Evolutionary conservation across 53 echinoderm and acorn worm species (phyloP).

Genomic region (Temnopleurus reevesii): DNA sequence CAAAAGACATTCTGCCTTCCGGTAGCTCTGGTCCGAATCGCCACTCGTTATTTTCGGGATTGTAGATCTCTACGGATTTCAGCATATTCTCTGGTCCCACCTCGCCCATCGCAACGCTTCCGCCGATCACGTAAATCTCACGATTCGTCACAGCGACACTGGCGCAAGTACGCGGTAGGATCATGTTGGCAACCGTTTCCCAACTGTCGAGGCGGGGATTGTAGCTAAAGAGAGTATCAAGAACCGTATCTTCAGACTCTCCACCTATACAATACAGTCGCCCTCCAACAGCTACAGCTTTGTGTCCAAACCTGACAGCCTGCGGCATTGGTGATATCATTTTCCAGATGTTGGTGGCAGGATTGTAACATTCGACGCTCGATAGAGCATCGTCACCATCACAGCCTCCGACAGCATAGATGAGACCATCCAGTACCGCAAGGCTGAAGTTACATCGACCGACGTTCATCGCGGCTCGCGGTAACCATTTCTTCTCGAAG

Average conservation of each 20-base stretch:
- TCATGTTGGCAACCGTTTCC: constrained; percentile 85
- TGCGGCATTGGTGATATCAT: constrained; percentile 73
- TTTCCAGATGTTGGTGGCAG: constrained; percentile 83
- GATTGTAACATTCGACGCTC: constrained; percentile 89
- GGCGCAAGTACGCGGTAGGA: constrained; percentile 88
- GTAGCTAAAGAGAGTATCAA: constrained; percentile 83
- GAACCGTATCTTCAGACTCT: constrained; percentile 80
- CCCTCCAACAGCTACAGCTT: constrained; percentile 80
- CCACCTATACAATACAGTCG: constrained; percentile 90
- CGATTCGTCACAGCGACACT: constrained; percentile 84
- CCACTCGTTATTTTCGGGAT: constrained; percentile 98
- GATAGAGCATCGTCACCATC: constrained; percentile 77
- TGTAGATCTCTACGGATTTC: constrained; percentile 98
- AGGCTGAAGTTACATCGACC: constrained; percentile 87
- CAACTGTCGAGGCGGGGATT: constrained; percentile 87
- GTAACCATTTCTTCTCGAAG: constrained; percentile 97
- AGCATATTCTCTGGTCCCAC: constrained; percentile 96
- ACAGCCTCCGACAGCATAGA: constrained; percentile 85
- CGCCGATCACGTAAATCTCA: constrained; percentile 95
- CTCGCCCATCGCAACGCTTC: constrained; percentile 91
- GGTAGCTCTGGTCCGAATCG: constrained; percentile 98
- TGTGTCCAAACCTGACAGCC: constrained; percentile 74
- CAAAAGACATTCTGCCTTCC: constrained; percentile 84
- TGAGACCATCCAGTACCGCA: constrained; percentile 89
- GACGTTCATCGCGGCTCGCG: constrained; percentile 86